Percentiles rank a stretch among this genome's conserved stretches.
Evolutionary conservation across 2,888 invertebrate species (phyloP).

Genomic region (Tachina fera): DNA sequence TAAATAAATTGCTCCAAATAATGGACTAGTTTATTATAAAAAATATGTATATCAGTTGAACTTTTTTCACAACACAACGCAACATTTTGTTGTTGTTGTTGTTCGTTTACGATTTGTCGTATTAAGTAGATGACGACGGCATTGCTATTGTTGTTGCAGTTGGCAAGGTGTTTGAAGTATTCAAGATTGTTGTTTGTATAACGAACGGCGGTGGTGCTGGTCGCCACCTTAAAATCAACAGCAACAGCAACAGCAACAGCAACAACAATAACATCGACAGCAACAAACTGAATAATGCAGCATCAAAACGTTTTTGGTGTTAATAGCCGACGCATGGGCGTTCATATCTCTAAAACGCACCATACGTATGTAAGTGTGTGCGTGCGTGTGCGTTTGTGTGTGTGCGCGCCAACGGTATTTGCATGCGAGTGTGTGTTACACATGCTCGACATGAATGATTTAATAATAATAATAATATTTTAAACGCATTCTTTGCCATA

Average conservation of each 20-base stretch:
- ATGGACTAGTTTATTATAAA: conserved; percentile 53
- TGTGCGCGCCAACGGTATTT: not conserved
- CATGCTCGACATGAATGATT: conserved; percentile 46
- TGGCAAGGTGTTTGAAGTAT: conserved; percentile 65
- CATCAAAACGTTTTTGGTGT: conserved; percentile 68
- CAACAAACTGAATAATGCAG: conserved; percentile 53
- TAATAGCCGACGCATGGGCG: conserved; percentile 71
- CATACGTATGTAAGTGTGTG: not conserved
- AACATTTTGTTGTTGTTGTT: conserved; percentile 14
- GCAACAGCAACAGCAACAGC: conserved; percentile 18
- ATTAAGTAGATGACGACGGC: conserved; percentile 23
- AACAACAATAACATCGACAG: not conserved
- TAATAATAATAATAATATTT: conserved; percentile 56
- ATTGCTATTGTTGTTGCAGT: conserved; percentile 41
- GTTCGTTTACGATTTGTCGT: conserved; percentile 37
- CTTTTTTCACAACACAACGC: conserved; percentile 48
- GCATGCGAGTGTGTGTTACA: not conserved
- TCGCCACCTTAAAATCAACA: conserved; percentile 64
- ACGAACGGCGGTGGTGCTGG: conserved; percentile 47
- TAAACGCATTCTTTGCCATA: conserved; percentile 56
- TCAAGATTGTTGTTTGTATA: conserved; percentile 59
- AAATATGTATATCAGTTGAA: conserved; percentile 23
- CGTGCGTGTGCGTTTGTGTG: not conserved
- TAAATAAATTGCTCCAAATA: conserved; percentile 54
- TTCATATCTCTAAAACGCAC: conserved; percentile 62